These are phyloP conservation scores for Hymenochirus boettgeri DNA, from an alignment of 2,113 vertebrate genomes.

Conservation along the genomic window DNA sequence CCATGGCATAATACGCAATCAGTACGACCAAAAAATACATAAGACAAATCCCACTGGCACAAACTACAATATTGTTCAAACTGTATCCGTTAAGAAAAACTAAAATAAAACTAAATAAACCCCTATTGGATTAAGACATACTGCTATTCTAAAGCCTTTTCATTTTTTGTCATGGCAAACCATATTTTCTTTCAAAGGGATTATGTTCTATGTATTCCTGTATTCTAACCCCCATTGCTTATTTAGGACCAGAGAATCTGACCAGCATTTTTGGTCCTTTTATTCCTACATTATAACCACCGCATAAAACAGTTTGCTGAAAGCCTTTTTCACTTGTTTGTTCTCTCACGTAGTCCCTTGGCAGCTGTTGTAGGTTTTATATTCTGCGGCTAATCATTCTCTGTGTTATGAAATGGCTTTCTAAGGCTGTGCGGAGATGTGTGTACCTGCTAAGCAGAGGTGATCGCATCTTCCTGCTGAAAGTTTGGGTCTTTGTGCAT, in stretches of 20 bases:
- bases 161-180: not conserved
- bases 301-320: conserved; percentile 21
- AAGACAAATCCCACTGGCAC: too few relatives aligned
- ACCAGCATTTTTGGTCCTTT: conserved; percentile 21
- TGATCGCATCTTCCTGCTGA: conserved; percentile 26
- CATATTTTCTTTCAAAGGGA: conserved; percentile 19
- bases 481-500: not conserved
- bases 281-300: conserved; percentile 24
- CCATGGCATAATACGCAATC: too few relatives aligned
- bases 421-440: not conserved
- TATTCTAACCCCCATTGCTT: conserved; percentile 23
- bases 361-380: conserved; percentile 37
- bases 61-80: too few relatives aligned
- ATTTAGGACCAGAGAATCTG: conserved; percentile 23
- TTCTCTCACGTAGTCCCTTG: conserved; percentile 29
- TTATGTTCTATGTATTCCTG: conserved; percentile 7
- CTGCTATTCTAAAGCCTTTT: conserved; percentile 1
- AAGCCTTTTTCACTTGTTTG: conserved; percentile 25
- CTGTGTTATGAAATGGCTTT: conserved; percentile 7
- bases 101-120: not conserved
- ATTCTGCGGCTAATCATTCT: conserved; percentile 37
- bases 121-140: not conserved
- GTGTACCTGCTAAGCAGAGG: conserved; percentile 18
- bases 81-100: not conserved
- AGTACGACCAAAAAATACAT: too few relatives aligned